Conservation (phyloP, 2,888 invertebrate genomes). For the Heteromurus nitidus region DNA sequence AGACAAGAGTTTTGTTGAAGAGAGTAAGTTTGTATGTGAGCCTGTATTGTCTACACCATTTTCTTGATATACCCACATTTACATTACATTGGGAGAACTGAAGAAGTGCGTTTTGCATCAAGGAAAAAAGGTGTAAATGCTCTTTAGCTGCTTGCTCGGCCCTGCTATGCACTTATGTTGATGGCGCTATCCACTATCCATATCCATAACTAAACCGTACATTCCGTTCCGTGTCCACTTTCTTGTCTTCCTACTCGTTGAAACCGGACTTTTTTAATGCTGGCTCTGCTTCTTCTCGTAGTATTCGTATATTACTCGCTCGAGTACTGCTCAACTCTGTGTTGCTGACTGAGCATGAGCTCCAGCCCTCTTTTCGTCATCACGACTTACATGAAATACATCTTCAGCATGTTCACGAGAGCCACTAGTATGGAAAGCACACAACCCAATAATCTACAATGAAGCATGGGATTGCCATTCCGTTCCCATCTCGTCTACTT, state of each 20-base stretch:
- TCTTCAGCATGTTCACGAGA: constrained; percentile 5
- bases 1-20: constrained; percentile 3
- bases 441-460: no score
- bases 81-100: constrained; percentile 22
- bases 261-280: constrained; percentile 43
- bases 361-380: constrained; percentile 55
- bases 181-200: constrained; percentile 49
- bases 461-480: no score
- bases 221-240: constrained; percentile 50
- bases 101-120: constrained; percentile 20
- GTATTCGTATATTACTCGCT: constrained; percentile 15
- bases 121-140: constrained; percentile 51
- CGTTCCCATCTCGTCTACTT: no score
- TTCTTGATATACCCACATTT: constrained; percentile 16
- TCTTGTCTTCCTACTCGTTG: constrained; percentile 38
- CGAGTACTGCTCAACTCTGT: constrained; percentile 26
- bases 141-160: constrained; percentile 36
- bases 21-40: constrained; percentile 26
- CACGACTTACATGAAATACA: constrained; percentile 6
- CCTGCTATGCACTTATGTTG: constrained; percentile 19
- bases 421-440: not conserved
- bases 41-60: constrained; percentile 6
- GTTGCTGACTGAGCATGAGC: constrained; percentile 62
- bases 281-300: not conserved
- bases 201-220: constrained; percentile 54